A percentile compares a stretch with the other conserved stretches of the same genome.
Evolutionary conservation across 2,113 vertebrate species (phyloP).

Genomic region (Melanerpes aurifrons): DNA sequence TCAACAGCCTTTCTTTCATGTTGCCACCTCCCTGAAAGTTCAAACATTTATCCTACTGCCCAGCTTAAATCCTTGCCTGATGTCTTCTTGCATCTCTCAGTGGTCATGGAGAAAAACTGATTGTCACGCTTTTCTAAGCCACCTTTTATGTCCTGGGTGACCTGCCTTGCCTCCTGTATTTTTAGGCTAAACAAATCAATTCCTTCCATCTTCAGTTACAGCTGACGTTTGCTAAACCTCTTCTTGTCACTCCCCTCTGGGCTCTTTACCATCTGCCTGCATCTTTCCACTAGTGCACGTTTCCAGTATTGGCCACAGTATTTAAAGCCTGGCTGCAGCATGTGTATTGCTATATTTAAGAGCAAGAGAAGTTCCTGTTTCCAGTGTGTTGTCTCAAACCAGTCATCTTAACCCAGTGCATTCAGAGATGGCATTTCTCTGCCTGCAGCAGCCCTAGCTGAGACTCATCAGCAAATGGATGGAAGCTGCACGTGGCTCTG

Average conservation of each 20-base stretch:
- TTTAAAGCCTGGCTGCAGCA: slow-evolving; percentile 5
- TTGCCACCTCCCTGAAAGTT: neutral
- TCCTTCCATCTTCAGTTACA: slow-evolving; percentile 12
- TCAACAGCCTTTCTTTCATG: neutral
- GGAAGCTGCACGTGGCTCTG: neutral
- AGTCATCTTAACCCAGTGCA: neutral
- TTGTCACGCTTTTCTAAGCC: neutral
- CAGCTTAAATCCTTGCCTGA: neutral
- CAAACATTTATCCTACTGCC: neutral
- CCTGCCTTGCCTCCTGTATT: neutral
- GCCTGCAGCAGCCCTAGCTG: neutral
- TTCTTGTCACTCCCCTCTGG: slow-evolving; percentile 4
- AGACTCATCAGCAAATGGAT: neutral
- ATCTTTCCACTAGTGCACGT: neutral
- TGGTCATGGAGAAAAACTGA: accelerated
- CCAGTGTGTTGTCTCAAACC: neutral
- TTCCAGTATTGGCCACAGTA: neutral
- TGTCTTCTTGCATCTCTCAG: neutral
- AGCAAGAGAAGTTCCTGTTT: neutral
- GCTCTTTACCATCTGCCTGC: slow-evolving; percentile 6
- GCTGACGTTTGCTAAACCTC: neutral
- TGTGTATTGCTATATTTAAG: neutral
- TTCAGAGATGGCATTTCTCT: neutral
- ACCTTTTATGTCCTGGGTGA: neutral
- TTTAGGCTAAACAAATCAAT: slow-evolving; percentile 48